Percentiles rank a stretch among this genome's conserved stretches.
phyloP scores from a whole-genome alignment of 2,888 invertebrate species.

The Thecophora atra region DNA sequence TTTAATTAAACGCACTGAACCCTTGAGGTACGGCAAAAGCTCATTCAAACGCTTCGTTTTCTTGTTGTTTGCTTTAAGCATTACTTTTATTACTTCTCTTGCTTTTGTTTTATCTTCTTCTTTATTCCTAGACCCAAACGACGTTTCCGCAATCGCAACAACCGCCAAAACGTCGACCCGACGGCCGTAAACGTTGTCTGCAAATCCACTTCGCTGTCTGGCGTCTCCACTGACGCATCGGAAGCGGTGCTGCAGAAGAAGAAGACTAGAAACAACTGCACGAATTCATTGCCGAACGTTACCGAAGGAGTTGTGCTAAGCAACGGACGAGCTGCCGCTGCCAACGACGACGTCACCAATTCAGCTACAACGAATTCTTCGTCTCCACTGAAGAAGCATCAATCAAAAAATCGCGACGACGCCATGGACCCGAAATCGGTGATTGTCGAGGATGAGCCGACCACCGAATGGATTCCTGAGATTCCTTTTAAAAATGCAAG shows the following conservation, averaged over 20 bases:
- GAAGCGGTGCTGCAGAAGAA: conserved; percentile 44
- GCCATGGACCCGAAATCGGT: conserved; percentile 65
- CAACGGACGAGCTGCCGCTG: conserved; percentile 31
- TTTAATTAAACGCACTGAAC: conserved; percentile 85
- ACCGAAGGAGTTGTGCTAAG: conserved; percentile 58
- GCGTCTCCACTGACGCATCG: conserved; percentile 37
- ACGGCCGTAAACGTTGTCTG: conserved; percentile 44
- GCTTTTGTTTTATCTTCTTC: conserved; percentile 9
- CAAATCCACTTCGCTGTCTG: conserved; percentile 53
- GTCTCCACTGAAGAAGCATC: conserved; percentile 49
- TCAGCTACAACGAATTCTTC: conserved; percentile 53
- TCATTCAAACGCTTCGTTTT: not conserved
- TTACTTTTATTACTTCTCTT: not conserved
- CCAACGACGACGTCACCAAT: conserved; percentile 26
- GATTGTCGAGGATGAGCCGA: conserved; percentile 79
- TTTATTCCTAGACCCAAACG: conserved; percentile 56
- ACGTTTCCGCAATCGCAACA: conserved; percentile 62
- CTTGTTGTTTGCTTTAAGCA: not conserved
- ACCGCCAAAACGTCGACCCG: conserved; percentile 45
- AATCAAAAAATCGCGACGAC: conserved; percentile 47
- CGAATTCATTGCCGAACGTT: conserved; percentile 59
- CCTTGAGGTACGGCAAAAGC: conserved; percentile 69
- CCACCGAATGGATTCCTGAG: conserved; percentile 89
- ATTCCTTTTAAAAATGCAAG: conserved; percentile 89
- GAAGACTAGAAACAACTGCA: conserved; percentile 56